phyloP scores from a whole-genome alignment of 1,140 invertebrate species.

The Laupala kohalensis region DNA sequence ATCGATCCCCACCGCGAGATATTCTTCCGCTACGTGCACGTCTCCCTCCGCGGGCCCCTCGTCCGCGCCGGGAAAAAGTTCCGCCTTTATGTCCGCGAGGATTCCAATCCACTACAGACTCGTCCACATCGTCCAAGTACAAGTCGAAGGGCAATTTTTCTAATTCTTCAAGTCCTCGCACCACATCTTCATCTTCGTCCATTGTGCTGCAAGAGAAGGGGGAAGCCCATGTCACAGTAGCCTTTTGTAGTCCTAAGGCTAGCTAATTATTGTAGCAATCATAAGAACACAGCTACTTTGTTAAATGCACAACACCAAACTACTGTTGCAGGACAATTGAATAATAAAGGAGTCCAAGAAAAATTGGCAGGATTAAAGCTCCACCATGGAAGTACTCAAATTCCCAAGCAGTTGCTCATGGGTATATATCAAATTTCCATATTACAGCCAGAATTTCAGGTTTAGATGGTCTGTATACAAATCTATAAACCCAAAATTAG shows the following conservation, averaged over 20 bases:
- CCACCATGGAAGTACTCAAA: no score
- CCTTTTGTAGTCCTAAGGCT: background rate
- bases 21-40: no score
- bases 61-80: background rate
- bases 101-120: background rate
- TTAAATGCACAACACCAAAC: background rate
- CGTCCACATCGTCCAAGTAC: background rate
- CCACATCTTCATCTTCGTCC: background rate
- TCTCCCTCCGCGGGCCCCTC: no score
- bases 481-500: no score
- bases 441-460: no score
- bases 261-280: background rate
- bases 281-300: background rate
- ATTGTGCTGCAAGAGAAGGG: background rate
- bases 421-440: no score
- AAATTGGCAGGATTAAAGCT: no score
- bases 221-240: no score
- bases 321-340: background rate
- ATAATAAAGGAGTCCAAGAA: background rate
- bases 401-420: no score
- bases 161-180: background rate
- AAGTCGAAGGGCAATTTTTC: background rate
- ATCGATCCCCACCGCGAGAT: background rate
- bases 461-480: no score
- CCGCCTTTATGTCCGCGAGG: background rate